A percentile compares a stretch with the other conserved stretches of the same genome.
Conservation (phyloP, 2,888 invertebrate species). For the Apamea sordens region DNA sequence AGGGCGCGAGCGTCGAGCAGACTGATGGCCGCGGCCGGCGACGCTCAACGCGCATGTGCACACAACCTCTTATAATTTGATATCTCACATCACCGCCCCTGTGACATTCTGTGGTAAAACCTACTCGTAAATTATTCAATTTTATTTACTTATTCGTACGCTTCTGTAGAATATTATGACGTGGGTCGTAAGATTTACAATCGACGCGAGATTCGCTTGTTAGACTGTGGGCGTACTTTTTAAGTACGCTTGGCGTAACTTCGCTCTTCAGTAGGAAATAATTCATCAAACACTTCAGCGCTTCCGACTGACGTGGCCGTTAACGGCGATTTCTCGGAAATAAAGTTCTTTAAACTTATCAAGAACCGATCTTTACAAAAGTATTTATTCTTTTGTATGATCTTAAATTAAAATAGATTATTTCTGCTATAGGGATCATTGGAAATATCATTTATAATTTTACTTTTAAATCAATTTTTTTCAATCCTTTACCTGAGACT, state of each 20-base stretch:
- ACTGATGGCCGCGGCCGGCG: conserved; percentile 80
- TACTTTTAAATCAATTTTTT: not conserved
- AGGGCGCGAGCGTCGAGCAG: conserved; percentile 80
- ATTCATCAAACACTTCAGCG: conserved; percentile 47
- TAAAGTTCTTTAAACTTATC: conserved; percentile 42
- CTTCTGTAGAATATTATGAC: conserved; percentile 76
- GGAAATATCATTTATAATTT: not conserved
- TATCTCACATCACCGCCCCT: conserved; percentile 88
- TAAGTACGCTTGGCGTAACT: conserved; percentile 43
- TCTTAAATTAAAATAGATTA: not conserved
- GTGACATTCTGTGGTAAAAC: conserved; percentile 87
- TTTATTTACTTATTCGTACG: conserved; percentile 85
- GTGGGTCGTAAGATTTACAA: conserved; percentile 71
- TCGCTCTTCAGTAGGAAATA: conserved; percentile 39
- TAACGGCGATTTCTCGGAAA: conserved; percentile 36
- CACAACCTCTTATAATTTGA: conserved; percentile 87
- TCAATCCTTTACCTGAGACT: not conserved
- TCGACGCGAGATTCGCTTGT: conserved; percentile 50
- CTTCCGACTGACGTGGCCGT: conserved; percentile 22
- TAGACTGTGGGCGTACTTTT: conserved; percentile 33
- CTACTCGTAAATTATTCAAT: conserved; percentile 88
- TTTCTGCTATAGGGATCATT: not conserved
- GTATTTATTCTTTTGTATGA: not conserved
- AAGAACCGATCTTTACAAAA: not conserved
- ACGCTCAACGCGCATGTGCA: conserved; percentile 82